These are phyloP conservation scores for Caenorhabditis brenneri DNA, from an alignment of 1,140 invertebrate species.

Conservation along the genomic window DNA sequence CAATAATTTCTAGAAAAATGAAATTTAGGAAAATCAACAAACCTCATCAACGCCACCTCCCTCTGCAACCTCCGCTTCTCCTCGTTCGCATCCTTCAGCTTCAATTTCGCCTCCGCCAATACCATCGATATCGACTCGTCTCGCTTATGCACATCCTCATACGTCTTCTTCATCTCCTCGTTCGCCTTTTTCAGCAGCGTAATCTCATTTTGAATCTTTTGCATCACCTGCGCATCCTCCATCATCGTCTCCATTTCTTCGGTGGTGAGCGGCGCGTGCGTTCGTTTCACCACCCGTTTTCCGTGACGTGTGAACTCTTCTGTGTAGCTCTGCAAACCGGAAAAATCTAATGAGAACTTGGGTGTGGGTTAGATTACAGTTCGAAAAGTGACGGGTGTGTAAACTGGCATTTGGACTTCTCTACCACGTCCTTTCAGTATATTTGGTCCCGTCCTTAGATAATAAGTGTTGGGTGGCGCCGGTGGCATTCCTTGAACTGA, in stretches of 20 bases:
- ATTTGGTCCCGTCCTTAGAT: background rate
- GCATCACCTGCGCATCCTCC: background rate
- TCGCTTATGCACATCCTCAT: background rate
- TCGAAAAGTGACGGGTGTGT: background rate
- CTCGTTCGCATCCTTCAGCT: background rate
- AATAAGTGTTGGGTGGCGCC: background rate
- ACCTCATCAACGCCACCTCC: background rate
- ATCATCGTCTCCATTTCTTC: background rate
- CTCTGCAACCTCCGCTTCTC: background rate
- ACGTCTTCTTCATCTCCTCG: background rate
- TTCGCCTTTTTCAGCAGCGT: background rate
- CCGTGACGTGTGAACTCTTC: background rate
- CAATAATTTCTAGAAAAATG: background rate
- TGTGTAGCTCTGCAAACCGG: background rate
- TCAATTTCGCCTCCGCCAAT: background rate
- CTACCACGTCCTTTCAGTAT: background rate
- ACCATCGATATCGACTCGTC: background rate
- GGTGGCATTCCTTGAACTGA: no score
- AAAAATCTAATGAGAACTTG: background rate
- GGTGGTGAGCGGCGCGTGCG: background rate
- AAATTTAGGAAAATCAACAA: background rate
- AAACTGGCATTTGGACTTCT: background rate
- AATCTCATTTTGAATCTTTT: background rate
- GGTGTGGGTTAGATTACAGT: no score
- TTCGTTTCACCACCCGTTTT: background rate